These are phyloP conservation scores for Chydorus sphaericus DNA, from an alignment of 2,888 invertebrate genomes.

Conservation along the genomic window DNA sequence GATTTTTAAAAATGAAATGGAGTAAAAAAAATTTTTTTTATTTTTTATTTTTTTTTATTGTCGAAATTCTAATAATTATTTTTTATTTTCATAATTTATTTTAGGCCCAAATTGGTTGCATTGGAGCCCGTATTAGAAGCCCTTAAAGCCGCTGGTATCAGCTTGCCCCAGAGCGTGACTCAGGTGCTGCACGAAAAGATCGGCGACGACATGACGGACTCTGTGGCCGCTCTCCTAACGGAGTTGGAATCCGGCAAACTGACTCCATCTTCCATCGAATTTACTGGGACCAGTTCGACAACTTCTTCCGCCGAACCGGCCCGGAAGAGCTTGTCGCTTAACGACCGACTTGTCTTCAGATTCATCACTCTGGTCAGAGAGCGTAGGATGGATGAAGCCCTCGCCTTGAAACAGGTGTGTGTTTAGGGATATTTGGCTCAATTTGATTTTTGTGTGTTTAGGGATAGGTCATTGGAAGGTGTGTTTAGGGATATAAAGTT, in stretches of 20 bases:
- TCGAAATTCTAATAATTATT: neutral
- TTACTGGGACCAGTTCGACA: no score
- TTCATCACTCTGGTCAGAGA: constrained; percentile 37
- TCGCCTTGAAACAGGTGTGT: constrained; percentile 31
- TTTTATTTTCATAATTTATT: no score
- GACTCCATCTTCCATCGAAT: constrained; percentile 49
- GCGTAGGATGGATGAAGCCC: constrained; percentile 44
- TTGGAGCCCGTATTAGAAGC: constrained; percentile 21
- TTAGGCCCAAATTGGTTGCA: neutral
- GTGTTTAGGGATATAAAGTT: no score
- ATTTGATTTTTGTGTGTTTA: no score
- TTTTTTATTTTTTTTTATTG: no score
- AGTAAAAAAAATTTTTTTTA: no score
- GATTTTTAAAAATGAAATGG: no score
- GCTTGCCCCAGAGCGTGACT: constrained; percentile 44
- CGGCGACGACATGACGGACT: constrained; percentile 33
- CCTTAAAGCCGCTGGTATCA: constrained; percentile 47
- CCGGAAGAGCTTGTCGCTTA: no score
- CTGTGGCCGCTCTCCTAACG: constrained; percentile 6
- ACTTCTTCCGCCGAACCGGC: no score
- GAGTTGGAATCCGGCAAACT: constrained; percentile 28
- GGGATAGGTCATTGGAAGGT: no score
- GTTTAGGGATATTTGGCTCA: no score
- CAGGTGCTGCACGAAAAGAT: constrained; percentile 46
- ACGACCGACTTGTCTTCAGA: no score